phyloP scores from a whole-genome alignment of 2,888 invertebrate species.

The Thecocarcelia acutangulata region DNA sequence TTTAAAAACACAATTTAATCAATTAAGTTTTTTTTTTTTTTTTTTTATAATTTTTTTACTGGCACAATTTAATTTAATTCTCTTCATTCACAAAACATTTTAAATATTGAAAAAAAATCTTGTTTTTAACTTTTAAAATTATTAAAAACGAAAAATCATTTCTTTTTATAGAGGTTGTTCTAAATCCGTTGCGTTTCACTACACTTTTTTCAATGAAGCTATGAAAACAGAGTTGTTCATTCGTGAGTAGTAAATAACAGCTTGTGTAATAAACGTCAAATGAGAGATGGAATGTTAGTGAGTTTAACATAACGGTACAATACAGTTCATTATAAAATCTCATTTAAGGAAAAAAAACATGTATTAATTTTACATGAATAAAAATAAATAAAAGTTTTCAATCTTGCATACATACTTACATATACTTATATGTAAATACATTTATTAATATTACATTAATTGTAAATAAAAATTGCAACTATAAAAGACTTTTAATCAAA shows the following conservation, averaged over 20 bases:
- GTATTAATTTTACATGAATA: neutral
- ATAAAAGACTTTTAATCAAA: neutral
- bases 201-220: constrained; percentile 12
- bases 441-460: neutral
- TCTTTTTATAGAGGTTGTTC: neutral
- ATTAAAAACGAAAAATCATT: no score
- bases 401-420: no score
- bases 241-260: neutral
- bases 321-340: neutral
- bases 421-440: no score
- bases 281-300: neutral
- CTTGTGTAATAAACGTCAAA: constrained; percentile 8
- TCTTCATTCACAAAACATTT: no score
- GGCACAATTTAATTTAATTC: no score
- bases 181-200: neutral
- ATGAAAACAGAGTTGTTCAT: neutral
- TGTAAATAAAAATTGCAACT: neutral
- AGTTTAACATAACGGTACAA: constrained; percentile 31
- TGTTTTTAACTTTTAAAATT: no score
- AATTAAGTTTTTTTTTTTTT: no score
- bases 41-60: no score
- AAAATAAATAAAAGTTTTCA: neutral
- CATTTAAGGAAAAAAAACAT: neutral
- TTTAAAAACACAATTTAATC: no score
- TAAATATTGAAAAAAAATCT: no score